phyloP scores from a whole-genome alignment of 92 coral and sea anemone genomes.

The Galaxea fascicularis region DNA sequence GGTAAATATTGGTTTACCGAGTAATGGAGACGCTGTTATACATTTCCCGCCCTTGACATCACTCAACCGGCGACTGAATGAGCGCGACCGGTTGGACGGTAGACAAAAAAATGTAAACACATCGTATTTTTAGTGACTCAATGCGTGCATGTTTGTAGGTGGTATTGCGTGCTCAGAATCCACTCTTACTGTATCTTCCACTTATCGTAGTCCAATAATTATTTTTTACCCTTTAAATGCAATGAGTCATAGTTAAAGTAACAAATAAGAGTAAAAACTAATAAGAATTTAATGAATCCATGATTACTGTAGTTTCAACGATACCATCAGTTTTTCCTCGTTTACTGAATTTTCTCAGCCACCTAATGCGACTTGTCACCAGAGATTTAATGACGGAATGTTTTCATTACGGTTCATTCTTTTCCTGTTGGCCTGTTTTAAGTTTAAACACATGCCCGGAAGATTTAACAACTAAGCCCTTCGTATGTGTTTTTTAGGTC shows the following conservation, averaged over 20 bases:
- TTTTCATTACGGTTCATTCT: background rate
- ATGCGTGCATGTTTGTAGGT: no score
- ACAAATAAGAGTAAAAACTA: background rate
- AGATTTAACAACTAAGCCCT: slow-evolving; percentile 10
- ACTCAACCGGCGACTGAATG: background rate
- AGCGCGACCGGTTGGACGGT: background rate
- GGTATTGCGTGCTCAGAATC: background rate
- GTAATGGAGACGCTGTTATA: background rate
- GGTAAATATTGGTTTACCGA: background rate
- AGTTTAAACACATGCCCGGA: slow-evolving; percentile 10
- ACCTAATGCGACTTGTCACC: background rate
- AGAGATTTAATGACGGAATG: background rate
- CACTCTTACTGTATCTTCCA: background rate
- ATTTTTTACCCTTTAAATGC: background rate
- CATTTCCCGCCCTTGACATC: slow-evolving; percentile 30
- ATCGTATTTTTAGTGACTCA: no score
- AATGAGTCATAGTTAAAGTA: background rate
- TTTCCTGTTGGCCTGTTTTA: background rate
- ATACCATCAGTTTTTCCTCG: background rate
- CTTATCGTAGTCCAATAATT: background rate
- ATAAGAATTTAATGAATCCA: background rate
- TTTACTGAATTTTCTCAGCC: background rate
- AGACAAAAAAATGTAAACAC: slow-evolving; percentile 20
- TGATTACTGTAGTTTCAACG: background rate
- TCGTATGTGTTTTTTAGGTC: background rate